Percentiles rank a stretch among this genome's conserved stretches.
phyloP scores from a whole-genome alignment of 2,797 vertebrate genomes.

The Gobio occitaniae region DNA sequence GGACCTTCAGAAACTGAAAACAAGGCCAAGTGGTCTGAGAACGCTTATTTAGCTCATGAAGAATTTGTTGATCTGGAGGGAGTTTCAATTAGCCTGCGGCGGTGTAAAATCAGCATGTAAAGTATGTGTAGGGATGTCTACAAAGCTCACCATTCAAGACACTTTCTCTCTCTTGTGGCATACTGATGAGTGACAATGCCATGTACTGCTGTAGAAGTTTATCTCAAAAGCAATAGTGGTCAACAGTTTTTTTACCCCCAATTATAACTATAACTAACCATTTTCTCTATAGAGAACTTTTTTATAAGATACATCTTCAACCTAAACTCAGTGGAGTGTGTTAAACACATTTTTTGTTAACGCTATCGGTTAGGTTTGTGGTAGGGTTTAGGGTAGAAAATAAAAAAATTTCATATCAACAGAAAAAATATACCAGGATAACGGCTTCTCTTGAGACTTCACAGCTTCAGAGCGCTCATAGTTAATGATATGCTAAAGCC shows the following conservation, averaged over 20 bases:
- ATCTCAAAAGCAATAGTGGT: not conserved
- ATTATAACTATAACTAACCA: not conserved
- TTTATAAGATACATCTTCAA: not conserved
- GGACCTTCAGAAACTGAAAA: not conserved
- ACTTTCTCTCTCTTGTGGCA: not conserved
- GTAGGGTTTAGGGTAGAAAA: too few species aligned
- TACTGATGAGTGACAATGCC: not conserved
- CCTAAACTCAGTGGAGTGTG: not conserved
- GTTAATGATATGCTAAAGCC: too few species aligned
- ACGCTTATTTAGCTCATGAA: not conserved
- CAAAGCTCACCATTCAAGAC: not conserved
- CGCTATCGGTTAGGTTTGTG: too few species aligned
- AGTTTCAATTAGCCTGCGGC: not conserved
- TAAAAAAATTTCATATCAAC: too few species aligned
- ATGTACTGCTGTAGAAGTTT: not conserved
- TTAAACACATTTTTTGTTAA: not conserved
- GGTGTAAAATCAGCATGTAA: not conserved
- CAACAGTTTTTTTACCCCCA: not conserved
- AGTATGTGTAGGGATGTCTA: not conserved
- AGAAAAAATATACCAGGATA: too few species aligned
- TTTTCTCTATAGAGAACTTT: not conserved
- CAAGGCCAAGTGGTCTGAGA: not conserved
- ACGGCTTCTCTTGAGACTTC: too few species aligned
- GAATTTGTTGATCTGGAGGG: not conserved
- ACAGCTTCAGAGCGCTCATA: too few species aligned